These are phyloP conservation scores for Euborellia annulipes DNA, from an alignment of 1,140 invertebrate genomes.

Conservation along the genomic window DNA sequence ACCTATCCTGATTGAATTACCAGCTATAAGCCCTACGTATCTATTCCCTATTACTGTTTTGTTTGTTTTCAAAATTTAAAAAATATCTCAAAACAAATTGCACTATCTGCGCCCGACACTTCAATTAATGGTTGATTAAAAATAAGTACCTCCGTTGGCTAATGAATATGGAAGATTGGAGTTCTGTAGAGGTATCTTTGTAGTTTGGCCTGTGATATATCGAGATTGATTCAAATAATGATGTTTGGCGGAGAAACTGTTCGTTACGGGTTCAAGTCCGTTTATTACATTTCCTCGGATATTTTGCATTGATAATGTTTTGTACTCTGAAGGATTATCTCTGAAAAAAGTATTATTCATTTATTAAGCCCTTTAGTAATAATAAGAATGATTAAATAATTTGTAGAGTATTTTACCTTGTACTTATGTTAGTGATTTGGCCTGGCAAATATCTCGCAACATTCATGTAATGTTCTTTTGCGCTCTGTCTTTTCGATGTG, in stretches of 20 bases:
- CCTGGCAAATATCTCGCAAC: slow-evolving; percentile 55
- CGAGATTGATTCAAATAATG: slow-evolving; percentile 40
- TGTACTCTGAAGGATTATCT: not conserved
- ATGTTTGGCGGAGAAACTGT: slow-evolving; percentile 29
- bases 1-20: too few species aligned
- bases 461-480: slow-evolving; percentile 55
- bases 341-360: slow-evolving; percentile 12
- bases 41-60: too few species aligned
- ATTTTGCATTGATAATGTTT: slow-evolving; percentile 2
- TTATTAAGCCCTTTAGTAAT: not conserved
- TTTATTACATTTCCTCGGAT: slow-evolving; percentile 11
- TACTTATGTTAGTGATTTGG: slow-evolving; percentile 32
- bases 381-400: too few species aligned
- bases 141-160: slow-evolving; percentile 13
- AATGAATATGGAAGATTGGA: slow-evolving; percentile 24
- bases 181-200: slow-evolving; percentile 27
- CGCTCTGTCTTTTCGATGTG: slow-evolving; percentile 33
- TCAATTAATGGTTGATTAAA: too few species aligned
- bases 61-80: too few species aligned
- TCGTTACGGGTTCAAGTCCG: slow-evolving; percentile 21
- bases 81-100: too few species aligned
- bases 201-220: slow-evolving; percentile 37
- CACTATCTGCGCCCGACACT: too few species aligned
- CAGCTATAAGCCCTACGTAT: too few species aligned
- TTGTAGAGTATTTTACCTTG: slow-evolving; percentile 28